Conservation (phyloP, 2,888 invertebrate species). For the Nomada flava region DNA sequence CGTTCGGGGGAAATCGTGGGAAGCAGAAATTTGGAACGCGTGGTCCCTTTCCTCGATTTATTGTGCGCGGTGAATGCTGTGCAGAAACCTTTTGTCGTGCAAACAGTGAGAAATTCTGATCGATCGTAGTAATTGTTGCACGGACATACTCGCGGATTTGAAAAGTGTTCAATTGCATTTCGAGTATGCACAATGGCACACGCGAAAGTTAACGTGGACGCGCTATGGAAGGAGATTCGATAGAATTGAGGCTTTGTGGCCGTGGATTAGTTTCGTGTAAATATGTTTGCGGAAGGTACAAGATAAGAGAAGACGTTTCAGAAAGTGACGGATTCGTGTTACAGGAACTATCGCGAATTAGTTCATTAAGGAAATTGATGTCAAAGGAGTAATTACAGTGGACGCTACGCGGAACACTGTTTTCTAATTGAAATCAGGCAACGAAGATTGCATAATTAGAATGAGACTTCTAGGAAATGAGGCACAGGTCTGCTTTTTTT, state of each 20-base stretch:
- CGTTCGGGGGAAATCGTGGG: not conserved
- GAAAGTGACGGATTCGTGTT: not conserved
- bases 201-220: no score
- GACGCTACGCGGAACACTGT: not conserved
- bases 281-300: not conserved
- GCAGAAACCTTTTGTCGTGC: no score
- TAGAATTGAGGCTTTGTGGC: not conserved
- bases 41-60: no score
- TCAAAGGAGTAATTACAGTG: not conserved
- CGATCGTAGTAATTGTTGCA: no score
- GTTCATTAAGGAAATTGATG: slow-evolving; percentile 7
- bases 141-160: no score
- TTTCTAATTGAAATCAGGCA: slow-evolving; percentile 3
- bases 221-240: not conserved
- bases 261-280: not conserved
- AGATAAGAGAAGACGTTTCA: not conserved
- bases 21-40: not conserved
- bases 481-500: not conserved
- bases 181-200: no score
- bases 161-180: no score
- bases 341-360: slow-evolving; percentile 1
- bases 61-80: no score
- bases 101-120: no score
- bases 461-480: not conserved
- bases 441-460: not conserved